Conservation (phyloP, 2,888 invertebrate species). For the Kryphioiulus occultus region DNA sequence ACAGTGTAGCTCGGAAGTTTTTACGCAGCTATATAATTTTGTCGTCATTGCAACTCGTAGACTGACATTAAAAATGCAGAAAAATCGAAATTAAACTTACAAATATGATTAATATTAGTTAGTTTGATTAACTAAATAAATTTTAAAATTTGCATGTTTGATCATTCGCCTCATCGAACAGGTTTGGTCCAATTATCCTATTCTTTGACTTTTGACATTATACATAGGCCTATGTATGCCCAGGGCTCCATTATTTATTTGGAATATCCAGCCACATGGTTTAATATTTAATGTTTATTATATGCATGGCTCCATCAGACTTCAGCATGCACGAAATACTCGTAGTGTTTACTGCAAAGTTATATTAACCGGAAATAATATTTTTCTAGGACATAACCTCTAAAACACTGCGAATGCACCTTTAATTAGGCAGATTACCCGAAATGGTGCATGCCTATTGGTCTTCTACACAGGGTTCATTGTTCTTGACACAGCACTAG, state of each 20-base stretch:
- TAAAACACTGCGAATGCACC: background rate
- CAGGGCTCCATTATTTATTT: background rate
- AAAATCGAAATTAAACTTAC: no score
- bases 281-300: background rate
- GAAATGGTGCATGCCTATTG: background rate
- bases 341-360: background rate
- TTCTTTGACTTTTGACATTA: no score
- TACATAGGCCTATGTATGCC: no score
- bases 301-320: background rate
- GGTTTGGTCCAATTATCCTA: no score
- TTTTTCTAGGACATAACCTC: background rate
- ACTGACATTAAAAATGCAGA: no score
- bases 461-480: background rate
- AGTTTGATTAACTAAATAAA: no score
- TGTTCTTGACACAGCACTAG: conserved; percentile 10
- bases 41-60: no score
- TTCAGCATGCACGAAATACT: background rate
- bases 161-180: no score
- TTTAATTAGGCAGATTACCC: background rate
- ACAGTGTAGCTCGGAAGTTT: no score
- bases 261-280: background rate
- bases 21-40: no score
- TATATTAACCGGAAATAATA: background rate
- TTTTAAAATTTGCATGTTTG: no score
- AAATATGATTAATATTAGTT: no score